A percentile compares a stretch with the other conserved stretches of the same genome.
These are phyloP conservation scores for Dasypogon diadema DNA, from an alignment of 2,888 invertebrate genomes.

Conservation along the genomic window DNA sequence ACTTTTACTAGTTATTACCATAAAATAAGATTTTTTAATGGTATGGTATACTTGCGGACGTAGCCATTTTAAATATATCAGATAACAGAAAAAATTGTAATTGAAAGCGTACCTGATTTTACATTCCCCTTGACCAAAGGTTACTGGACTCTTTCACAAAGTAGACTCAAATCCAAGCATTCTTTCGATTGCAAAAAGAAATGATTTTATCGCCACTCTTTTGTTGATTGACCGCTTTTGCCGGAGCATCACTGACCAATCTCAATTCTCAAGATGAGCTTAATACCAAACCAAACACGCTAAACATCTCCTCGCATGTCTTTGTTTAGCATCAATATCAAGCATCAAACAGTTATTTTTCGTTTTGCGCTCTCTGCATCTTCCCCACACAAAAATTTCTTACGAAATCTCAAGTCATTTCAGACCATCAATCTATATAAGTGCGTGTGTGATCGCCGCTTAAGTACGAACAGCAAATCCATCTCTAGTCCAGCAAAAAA, in stretches of 20 bases:
- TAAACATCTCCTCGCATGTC: conserved; percentile 42
- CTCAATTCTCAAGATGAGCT: conserved; percentile 47
- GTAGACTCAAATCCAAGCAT: conserved; percentile 40
- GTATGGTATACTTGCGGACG: too few relatives aligned
- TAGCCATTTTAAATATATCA: too few relatives aligned
- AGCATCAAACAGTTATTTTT: conserved; percentile 49
- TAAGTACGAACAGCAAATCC: conserved; percentile 47
- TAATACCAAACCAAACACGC: conserved; percentile 37
- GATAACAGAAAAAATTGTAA: too few relatives aligned
- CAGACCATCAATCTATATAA: conserved; percentile 52
- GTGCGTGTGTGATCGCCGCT: conserved; percentile 48
- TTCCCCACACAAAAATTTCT: conserved; percentile 48
- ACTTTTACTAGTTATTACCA: too few relatives aligned
- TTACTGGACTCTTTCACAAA: conserved; percentile 46
- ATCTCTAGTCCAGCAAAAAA: conserved; percentile 47
- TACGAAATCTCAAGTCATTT: conserved; percentile 51
- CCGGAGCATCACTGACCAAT: conserved; percentile 46
- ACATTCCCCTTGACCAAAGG: conserved; percentile 17
- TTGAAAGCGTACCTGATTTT: too few relatives aligned
- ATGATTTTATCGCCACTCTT: conserved; percentile 38
- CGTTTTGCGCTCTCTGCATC: conserved; percentile 44
- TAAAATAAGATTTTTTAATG: too few relatives aligned
- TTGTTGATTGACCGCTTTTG: conserved; percentile 52
- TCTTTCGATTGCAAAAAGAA: conserved; percentile 43
- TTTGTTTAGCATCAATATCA: conserved; percentile 17